Conservation (phyloP, 2,888 invertebrate genomes). For the Notodonta ziczac region DNA sequence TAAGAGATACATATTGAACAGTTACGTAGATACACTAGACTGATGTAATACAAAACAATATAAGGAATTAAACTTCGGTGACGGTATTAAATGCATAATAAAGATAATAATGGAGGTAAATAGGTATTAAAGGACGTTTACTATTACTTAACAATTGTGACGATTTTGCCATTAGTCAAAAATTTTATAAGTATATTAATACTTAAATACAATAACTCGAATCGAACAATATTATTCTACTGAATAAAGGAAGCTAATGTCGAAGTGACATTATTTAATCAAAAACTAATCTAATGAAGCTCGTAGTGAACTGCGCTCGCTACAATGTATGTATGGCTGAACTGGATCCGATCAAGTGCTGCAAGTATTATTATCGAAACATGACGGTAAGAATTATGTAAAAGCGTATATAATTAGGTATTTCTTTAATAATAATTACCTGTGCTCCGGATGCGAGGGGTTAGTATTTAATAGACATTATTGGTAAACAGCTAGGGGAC, state of each 20-base stretch:
- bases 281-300: constrained; percentile 60
- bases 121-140: constrained; percentile 37
- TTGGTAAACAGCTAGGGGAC: constrained; percentile 15
- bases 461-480: constrained; percentile 43
- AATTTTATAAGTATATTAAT: constrained; percentile 51
- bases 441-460: constrained; percentile 64
- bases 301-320: constrained; percentile 52
- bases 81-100: constrained; percentile 54
- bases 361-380: constrained; percentile 32
- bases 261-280: constrained; percentile 44
- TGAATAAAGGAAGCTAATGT: constrained; percentile 53
- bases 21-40: constrained; percentile 38
- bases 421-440: constrained; percentile 60
- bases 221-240: constrained; percentile 50
- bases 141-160: constrained; percentile 81
- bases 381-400: constrained; percentile 39
- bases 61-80: constrained; percentile 43
- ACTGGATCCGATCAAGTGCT: constrained; percentile 44
- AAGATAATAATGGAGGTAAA: constrained; percentile 38
- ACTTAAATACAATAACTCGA: constrained; percentile 35
- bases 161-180: constrained; percentile 83
- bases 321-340: constrained; percentile 35
- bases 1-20: constrained; percentile 47
- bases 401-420: constrained; percentile 34
- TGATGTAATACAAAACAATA: constrained; percentile 38